These are phyloP conservation scores for Chitala chitala DNA, from an alignment of 2,113 vertebrate genomes.

Conservation along the genomic window DNA sequence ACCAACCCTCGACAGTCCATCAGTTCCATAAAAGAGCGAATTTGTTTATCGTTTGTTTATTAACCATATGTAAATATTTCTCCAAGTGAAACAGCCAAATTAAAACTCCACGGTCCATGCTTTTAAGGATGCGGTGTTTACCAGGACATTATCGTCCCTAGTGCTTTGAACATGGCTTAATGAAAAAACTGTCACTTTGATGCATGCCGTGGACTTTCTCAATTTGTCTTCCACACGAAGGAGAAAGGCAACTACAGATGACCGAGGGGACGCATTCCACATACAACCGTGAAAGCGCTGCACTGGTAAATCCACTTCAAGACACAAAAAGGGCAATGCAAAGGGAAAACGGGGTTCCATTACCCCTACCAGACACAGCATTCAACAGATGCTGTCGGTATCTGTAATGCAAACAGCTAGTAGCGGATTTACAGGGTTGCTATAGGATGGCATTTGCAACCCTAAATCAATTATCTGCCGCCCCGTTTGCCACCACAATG, in stretches of 20 bases:
- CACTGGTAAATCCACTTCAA: constrained; percentile 19
- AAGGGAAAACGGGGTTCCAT: too few species aligned
- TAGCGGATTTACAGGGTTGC: too few species aligned
- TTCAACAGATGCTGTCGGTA: too few species aligned
- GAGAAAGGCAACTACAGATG: constrained; percentile 5
- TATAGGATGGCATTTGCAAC: too few species aligned
- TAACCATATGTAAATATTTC: constrained; percentile 2
- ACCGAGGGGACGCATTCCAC: background rate
- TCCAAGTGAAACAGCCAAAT: background rate
- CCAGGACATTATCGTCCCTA: constrained; percentile 13
- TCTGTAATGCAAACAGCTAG: too few species aligned
- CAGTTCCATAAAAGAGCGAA: constrained; percentile 1
- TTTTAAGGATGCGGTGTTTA: constrained; percentile 2
- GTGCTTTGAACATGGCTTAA: constrained; percentile 15
- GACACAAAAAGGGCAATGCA: too few species aligned
- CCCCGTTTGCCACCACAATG: too few species aligned
- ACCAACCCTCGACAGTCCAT: background rate
- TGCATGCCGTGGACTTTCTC: constrained; percentile 8
- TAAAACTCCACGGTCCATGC: background rate
- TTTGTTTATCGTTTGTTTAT: background rate
- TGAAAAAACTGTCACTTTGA: constrained; percentile 26
- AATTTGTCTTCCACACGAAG: constrained; percentile 16
- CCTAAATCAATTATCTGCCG: too few species aligned
- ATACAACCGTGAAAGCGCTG: constrained; percentile 5
- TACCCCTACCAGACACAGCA: too few species aligned